These are phyloP conservation scores for Blera fallax DNA, from an alignment of 2,888 invertebrate species.

Conservation along the genomic window DNA sequence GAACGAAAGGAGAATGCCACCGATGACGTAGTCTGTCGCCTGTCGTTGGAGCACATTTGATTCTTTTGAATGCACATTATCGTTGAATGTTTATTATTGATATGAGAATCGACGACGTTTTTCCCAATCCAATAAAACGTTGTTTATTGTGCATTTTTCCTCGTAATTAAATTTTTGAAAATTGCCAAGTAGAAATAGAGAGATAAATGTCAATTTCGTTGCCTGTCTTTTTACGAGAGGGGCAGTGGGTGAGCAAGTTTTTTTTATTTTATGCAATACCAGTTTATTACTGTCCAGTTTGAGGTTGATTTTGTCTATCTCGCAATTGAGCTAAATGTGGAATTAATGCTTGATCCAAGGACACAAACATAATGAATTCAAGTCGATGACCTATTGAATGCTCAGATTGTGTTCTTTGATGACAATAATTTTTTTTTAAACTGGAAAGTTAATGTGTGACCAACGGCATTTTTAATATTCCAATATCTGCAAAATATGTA, in stretches of 20 bases:
- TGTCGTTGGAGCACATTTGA: slow-evolving; percentile 52
- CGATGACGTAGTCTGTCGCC: not conserved
- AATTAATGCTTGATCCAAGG: too few species aligned
- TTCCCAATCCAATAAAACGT: slow-evolving; percentile 59
- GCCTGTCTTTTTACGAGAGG: not conserved
- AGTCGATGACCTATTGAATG: too few species aligned
- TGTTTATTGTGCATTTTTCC: slow-evolving; percentile 68
- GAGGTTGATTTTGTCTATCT: too few species aligned
- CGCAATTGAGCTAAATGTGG: not conserved
- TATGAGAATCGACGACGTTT: slow-evolving; percentile 50
- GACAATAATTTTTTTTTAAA: too few species aligned
- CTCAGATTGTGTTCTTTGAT: too few species aligned
- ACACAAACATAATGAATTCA: too few species aligned
- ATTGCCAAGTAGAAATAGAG: slow-evolving; percentile 34
- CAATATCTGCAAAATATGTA: too few species aligned
- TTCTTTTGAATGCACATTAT: slow-evolving; percentile 25
- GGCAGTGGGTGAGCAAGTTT: not conserved
- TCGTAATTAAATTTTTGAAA: slow-evolving; percentile 60
- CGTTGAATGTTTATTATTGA: slow-evolving; percentile 51
- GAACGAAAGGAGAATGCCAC: slow-evolving; percentile 4
- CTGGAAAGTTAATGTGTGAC: too few species aligned
- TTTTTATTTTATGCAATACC: not conserved
- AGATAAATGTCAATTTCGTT: slow-evolving; percentile 32
- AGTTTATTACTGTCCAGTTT: too few species aligned
- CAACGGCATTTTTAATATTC: too few species aligned